Base-by-base conservation (phyloP, 2,888 invertebrate genomes). In the Andrena marginata region DNA sequence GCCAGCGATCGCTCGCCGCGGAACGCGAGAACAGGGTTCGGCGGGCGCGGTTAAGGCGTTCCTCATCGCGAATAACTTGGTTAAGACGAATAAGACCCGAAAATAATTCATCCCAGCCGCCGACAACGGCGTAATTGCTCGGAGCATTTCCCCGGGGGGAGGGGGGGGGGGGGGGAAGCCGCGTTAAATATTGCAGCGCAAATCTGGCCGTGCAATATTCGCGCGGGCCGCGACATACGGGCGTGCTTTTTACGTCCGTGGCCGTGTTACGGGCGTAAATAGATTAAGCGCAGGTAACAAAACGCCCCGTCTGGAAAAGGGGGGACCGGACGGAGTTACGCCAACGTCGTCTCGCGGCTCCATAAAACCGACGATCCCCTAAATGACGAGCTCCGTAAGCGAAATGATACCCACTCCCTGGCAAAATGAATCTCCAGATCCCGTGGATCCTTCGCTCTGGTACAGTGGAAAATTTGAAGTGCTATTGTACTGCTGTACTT, bases 261-360 rank as follows among this genome's bases (percentile, higher is more conserved):
- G n/a, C 23, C 59, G 59, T 56, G 60, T 70, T 65, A 69, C 74
- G 26, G 0, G 42, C 67, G 67, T 62, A 71, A 82, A 82, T 67
- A 75, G 70, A 82, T 82, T 82, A 79, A 75, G 33, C 62, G 31
- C n/a, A 48, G 81, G 60, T 60, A 70, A 74, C 70, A 65, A 78
- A 78, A 67, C 73, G 54, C 10, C 20, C 48, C n/a, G n/a, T 3
- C 23, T 0, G 35, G 31, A 63, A 62, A 59, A 42, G 20, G 64
- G 64, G 33, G 35, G n/a, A 29, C 23, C 23, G 31, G 31, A n/a
- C 65, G 51, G 51, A 29, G 80, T 68, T 68, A 74, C 65, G 49
- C 56, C 74, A 79, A 75, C 73, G 69, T 26, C 64, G 64, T 33
- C 33, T 35, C 63, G 72, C 20, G 54, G 65, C 51, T 60, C 33